A percentile compares a stretch with the other conserved stretches of the same genome.
Conservation (phyloP, 2,888 invertebrate species). For the Ennomos erosarius region DNA sequence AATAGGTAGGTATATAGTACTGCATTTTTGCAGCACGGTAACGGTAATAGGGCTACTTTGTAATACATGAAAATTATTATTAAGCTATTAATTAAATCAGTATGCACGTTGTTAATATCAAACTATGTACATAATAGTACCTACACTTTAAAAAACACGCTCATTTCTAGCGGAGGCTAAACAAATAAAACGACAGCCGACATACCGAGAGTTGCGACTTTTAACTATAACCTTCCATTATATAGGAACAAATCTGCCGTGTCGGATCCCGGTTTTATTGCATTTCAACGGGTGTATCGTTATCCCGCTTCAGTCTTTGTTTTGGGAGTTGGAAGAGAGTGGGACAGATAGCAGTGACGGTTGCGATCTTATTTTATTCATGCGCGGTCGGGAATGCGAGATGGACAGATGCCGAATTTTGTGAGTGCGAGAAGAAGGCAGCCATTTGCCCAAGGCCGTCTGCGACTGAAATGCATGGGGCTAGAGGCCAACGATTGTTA, state of each 20-base stretch:
- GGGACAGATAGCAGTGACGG: conserved; percentile 64
- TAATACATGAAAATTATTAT: too few species aligned
- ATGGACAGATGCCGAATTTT: conserved; percentile 58
- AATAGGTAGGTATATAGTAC: too few species aligned
- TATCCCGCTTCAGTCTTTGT: conserved; percentile 55
- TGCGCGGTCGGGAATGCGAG: conserved; percentile 57
- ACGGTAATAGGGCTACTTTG: too few species aligned
- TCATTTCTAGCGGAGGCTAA: conserved; percentile 52
- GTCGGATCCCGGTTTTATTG: conserved; percentile 73
- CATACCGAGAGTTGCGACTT: conserved; percentile 37
- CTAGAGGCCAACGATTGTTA: conserved; percentile 75
- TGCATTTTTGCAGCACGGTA: too few species aligned
- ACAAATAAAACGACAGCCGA: conserved; percentile 64
- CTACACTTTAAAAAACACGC: conserved; percentile 69
- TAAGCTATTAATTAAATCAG: too few species aligned
- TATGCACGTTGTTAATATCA: too few species aligned
- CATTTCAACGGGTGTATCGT: conserved; percentile 60
- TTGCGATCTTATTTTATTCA: conserved; percentile 76
- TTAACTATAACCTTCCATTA: conserved; percentile 52
- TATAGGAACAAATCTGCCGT: conserved; percentile 69
- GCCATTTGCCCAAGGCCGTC: conserved; percentile 59
- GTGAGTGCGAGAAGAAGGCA: conserved; percentile 63
- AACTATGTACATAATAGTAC: too few species aligned
- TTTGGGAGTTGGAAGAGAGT: conserved; percentile 47
- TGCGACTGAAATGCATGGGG: conserved; percentile 69